Conservation (phyloP, 2,113 vertebrate species). For the Mionectes macconnelli region DNA sequence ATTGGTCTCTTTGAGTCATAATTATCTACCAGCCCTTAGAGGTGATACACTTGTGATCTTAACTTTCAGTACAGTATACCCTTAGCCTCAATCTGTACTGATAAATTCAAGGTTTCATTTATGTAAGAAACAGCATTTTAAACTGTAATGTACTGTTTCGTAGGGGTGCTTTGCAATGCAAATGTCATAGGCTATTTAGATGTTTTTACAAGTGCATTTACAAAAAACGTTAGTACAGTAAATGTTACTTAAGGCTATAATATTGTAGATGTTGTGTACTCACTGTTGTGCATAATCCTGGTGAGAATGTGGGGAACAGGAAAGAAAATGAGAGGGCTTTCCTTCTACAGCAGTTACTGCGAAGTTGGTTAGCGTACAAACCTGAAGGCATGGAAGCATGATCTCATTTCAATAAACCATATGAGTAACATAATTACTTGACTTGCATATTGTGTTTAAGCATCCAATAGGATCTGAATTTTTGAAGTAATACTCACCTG, state of each 20-base stretch:
- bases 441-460: neutral
- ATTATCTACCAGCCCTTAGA: neutral
- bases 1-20: neutral
- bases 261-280: neutral
- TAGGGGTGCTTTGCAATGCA: neutral
- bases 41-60: neutral
- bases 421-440: neutral
- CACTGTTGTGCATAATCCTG: neutral
- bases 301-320: neutral
- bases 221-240: neutral
- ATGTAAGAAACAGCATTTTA: neutral
- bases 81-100: neutral
- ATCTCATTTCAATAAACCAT: neutral
- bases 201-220: neutral
- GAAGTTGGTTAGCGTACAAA: neutral
- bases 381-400: neutral
- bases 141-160: neutral
- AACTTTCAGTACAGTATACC: neutral
- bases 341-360: neutral
- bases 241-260: neutral
- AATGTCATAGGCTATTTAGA: neutral
- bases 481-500: neutral
- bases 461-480: neutral
- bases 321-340: neutral
- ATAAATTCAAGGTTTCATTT: neutral